These are phyloP conservation scores for Drosophila santomea DNA, from an alignment of 1,140 invertebrate species.

Conservation along the genomic window DNA sequence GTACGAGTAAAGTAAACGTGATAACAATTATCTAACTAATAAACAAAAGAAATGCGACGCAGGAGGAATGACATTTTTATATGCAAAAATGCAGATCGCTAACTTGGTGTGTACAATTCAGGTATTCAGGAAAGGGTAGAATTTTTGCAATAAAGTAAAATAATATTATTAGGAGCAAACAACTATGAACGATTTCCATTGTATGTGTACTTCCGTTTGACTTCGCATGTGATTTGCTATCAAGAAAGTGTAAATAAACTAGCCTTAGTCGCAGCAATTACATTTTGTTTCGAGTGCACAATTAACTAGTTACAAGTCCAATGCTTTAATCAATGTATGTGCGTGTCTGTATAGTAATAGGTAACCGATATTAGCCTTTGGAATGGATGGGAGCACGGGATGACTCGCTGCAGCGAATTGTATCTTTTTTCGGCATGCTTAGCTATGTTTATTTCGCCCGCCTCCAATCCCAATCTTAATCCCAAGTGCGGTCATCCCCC, in stretches of 20 bases:
- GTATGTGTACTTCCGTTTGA: slow-evolving; percentile 55
- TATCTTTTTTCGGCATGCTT: slow-evolving; percentile 29
- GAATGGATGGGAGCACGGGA: not conserved
- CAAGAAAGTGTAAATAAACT: slow-evolving; percentile 42
- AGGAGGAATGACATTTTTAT: slow-evolving; percentile 33
- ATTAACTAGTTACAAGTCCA: slow-evolving; percentile 40
- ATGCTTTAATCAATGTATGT: slow-evolving; percentile 43
- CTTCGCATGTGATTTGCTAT: slow-evolving; percentile 37
- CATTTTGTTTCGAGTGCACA: slow-evolving; percentile 34
- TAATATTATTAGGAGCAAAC: slow-evolving; percentile 37
- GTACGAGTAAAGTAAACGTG: slow-evolving; percentile 39
- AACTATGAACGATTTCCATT: slow-evolving; percentile 49
- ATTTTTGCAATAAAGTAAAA: slow-evolving; percentile 11
- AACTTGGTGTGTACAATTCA: slow-evolving; percentile 50
- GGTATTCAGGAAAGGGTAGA: slow-evolving; percentile 47
- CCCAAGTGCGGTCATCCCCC: slow-evolving; percentile 6
- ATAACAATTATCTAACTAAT: slow-evolving; percentile 46
- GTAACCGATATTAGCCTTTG: slow-evolving; percentile 34
- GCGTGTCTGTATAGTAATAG: slow-evolving; percentile 40
- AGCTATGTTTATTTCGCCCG: slow-evolving; percentile 14
- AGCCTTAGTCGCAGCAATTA: slow-evolving; percentile 34
- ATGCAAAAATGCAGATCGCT: slow-evolving; percentile 20
- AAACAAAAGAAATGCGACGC: slow-evolving; percentile 12
- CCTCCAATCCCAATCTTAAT: not conserved
- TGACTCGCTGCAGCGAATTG: not conserved